Percentiles rank a stretch among this genome's conserved stretches.
These are phyloP conservation scores for Hystrix cristata DNA, from an alignment of 2,113 vertebrate genomes.

Conservation along the genomic window DNA sequence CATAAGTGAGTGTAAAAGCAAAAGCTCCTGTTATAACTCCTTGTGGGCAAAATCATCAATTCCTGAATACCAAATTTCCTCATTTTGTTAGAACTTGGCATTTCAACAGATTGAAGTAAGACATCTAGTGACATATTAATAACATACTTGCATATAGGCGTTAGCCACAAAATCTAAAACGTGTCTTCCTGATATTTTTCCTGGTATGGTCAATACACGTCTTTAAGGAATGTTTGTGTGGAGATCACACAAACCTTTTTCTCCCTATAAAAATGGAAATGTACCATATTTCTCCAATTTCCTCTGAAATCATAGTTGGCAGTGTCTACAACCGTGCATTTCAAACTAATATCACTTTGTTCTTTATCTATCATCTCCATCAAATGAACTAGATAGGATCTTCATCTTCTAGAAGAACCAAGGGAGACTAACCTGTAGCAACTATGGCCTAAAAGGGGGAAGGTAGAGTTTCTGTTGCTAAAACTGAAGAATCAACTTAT, in stretches of 20 bases:
- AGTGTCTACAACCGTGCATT: not conserved
- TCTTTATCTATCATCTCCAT: not conserved
- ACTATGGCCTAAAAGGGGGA: not conserved
- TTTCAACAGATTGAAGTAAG: not conserved
- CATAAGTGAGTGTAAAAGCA: not conserved
- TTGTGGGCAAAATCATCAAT: not conserved
- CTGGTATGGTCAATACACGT: not conserved
- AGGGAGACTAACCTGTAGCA: not conserved
- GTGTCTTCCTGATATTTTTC: not conserved
- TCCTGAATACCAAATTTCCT: conserved; percentile 46
- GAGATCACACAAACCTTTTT: no score
- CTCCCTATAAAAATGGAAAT: not conserved
- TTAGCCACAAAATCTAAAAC: not conserved
- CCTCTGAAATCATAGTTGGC: not conserved
- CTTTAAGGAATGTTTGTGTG: no score
- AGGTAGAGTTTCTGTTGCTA: not conserved
- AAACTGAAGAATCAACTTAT: not conserved
- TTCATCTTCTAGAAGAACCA: not conserved
- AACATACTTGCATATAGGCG: not conserved
- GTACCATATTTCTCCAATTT: not conserved
- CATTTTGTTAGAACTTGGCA: not conserved
- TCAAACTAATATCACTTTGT: not conserved
- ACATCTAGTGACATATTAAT: not conserved
- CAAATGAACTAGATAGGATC: not conserved
- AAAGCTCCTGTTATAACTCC: not conserved